Evolutionary conservation across 2,113 vertebrate genomes (phyloP), one percentile per base, ranked within the genome.

Genomic region (Pseudonaja textilis): DNA sequence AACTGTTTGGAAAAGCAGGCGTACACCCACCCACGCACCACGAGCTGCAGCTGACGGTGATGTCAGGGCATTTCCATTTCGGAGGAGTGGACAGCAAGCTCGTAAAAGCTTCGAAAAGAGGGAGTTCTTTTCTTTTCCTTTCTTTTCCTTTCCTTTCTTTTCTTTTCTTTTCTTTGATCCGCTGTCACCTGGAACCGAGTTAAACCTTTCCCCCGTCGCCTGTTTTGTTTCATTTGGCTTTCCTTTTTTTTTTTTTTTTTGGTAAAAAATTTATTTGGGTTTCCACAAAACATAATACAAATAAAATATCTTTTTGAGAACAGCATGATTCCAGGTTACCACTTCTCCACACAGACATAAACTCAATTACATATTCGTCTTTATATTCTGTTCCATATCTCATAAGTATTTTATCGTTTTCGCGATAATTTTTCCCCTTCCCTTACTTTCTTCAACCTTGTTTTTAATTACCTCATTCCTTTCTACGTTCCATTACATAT

Each of bases 31-130:
- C 96, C 45, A 97, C 96, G 97, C 97, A 96, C 95, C 95, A 97
- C 96, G 96, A 95, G 94, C 95, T 97, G 97, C 97, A 97, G 97
- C 96, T 96, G 94, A 97, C 95, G 95, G 95, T 97, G 97, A 98
- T 96, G 97, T 97, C 96, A 98, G 97, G 96, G 95, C 96, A 96
- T 94, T 94, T 97, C 85, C 96, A 96, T 97, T 96, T 96, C 97
- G 96, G 96, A 96, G 96, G 91, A 87, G 95, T 93, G 93, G 96
- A 95, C 95, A 96, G 96, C 29, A 64, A 39, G 29, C 93, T 96
- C 96, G 95, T 93, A 95, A 94, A 90, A 95, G 96, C 96, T 96
- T 96, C 94, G 95, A 97, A 26, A 22, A 57, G 97, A 97, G 8
- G 3, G 64, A 34, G 7, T 14, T 5, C 7, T 3, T 47, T 39